A percentile compares a stretch with the other conserved stretches of the same genome.
Evolutionary conservation across 1,140 invertebrate species (phyloP).

Genomic region (Linepithema humile): DNA sequence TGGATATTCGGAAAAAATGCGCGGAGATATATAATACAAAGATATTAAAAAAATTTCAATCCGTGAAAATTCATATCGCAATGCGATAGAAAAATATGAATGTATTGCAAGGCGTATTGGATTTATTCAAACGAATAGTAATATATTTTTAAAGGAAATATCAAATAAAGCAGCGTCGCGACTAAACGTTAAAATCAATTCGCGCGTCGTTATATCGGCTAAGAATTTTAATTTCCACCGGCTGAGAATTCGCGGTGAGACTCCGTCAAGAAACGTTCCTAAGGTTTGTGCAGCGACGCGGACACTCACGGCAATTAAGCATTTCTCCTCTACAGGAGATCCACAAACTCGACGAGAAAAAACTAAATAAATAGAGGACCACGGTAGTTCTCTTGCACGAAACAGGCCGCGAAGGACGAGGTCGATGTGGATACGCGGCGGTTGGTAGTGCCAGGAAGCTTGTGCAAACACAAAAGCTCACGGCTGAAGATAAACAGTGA

Average conservation of each 20-base stretch:
- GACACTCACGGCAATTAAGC: conserved; percentile 72
- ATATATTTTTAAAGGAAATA: conserved; percentile 14
- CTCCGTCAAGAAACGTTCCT: conserved; percentile 43
- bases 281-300: conserved; percentile 53
- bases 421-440: conserved; percentile 56
- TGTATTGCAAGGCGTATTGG: conserved; percentile 6
- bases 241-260: conserved; percentile 41
- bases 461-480: conserved; percentile 78
- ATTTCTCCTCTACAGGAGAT: conserved; percentile 61
- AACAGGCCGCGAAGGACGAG: conserved; percentile 47
- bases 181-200: conserved; percentile 4
- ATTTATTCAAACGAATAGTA: conserved; percentile 36
- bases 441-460: conserved; percentile 53
- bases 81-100: conserved; percentile 13
- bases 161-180: not conserved
- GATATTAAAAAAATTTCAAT: conserved; percentile 12
- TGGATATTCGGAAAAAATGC: conserved; percentile 1
- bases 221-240: conserved; percentile 2
- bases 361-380: conserved; percentile 73
- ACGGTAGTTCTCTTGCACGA: conserved; percentile 13
- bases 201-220: not conserved
- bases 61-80: conserved; percentile 12
- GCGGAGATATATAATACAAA: conserved; percentile 7
- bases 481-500: conserved; percentile 76
- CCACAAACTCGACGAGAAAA: conserved; percentile 65